Conservation (phyloP, 2,113 vertebrate genomes). For the Malurus melanocephalus region DNA sequence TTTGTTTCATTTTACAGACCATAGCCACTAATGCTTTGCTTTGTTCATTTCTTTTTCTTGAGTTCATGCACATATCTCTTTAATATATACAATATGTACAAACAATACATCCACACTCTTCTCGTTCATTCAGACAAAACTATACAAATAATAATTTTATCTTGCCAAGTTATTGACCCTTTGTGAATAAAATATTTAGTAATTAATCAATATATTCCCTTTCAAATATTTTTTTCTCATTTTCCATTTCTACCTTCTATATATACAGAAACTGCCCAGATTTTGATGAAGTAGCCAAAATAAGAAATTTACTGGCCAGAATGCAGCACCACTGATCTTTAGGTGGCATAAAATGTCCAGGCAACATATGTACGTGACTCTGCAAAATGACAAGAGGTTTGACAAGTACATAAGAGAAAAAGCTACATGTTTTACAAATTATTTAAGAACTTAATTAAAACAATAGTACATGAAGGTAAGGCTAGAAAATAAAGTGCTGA, state of each 20-base stretch:
- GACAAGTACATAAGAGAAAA: constrained; percentile 81
- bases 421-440: constrained; percentile 71
- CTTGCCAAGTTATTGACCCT: constrained; percentile 96
- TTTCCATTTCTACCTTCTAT: constrained; percentile 91
- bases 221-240: constrained; percentile 91
- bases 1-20: constrained; percentile 98
- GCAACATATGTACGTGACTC: constrained; percentile 89
- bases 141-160: constrained; percentile 99
- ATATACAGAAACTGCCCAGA: constrained; percentile 93
- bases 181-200: constrained; percentile 98
- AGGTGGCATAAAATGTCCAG: constrained; percentile 92
- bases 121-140: constrained; percentile 98
- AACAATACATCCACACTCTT: constrained; percentile 98
- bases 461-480: constrained; percentile 77
- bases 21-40: constrained; percentile 98
- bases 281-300: constrained; percentile 91
- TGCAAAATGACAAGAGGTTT: constrained; percentile 80
- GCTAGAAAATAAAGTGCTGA: constrained; percentile 83
- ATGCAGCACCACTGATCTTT: constrained; percentile 91
- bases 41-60: constrained; percentile 91
- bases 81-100: constrained; percentile 99
- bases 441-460: constrained; percentile 69
- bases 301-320: constrained; percentile 96
- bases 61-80: constrained; percentile 98
- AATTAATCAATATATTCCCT: constrained; percentile 95